Base-by-base conservation (phyloP, 1,140 invertebrate genomes). In the Tetragonula clypearis region DNA sequence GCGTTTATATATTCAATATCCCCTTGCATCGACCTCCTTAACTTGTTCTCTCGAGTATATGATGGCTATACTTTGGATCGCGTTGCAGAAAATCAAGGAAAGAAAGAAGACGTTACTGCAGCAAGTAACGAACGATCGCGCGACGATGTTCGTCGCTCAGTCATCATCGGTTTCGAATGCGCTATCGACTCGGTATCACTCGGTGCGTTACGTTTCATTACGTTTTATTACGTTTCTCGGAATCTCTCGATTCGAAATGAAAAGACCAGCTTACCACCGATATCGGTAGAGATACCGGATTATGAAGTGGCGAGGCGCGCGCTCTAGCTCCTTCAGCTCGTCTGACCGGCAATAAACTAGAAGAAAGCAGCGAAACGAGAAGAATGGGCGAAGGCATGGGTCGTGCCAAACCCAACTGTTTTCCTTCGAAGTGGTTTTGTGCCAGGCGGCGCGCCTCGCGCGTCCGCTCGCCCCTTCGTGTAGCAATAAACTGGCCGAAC, bases 371-470 rank as follows among this genome's bases (percentile, higher is more conserved):
- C 83, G 53, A 78, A 86, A 73, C 58, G 55, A 74, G 73, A 86
- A 23, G 71, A 86, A 85, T 21, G 79, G 41, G 60, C 77, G 80
- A 83, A 87, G 87, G 84, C 89, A 35, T 35, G 92, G 88, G 88
- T 92, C 92, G 92, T 93, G 92, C 91, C 91, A 92, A 91, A 88
- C 88, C 89, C 89, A 92, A 93, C 90, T 92, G 91, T 93, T 93
- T 93, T 88, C 87, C 89, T 86, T 92, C 89, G 75, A 92, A 92
- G 90, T 92, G 89, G 87, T 92, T 90, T 91, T 92, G 92, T 93
- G 91, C 92, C 93, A 94, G 93, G 90, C 92, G 86, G 89, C 84
- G 89, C 84, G 92, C 86, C 90, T 90, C 90, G 90, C 87, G 90
- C 88, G 82, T 85, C 79, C 87, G 89, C 91, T 88, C 81, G 87